A percentile compares a stretch with the other conserved stretches of the same genome.
Conservation (phyloP, 1,140 invertebrate genomes). For the Drosophila kurseongensis region DNA sequence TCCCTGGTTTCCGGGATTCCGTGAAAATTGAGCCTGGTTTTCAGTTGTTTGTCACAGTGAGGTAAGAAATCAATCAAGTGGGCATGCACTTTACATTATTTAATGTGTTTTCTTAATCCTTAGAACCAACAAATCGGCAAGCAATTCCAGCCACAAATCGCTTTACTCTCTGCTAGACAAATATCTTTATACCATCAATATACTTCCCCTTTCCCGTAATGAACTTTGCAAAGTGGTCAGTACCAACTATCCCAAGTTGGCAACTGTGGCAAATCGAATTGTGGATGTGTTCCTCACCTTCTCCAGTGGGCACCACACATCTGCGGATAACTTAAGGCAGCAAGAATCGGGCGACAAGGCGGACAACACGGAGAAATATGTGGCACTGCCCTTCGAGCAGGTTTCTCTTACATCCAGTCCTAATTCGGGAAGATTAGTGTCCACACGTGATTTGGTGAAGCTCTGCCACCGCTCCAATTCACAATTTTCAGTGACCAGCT, state of each 20-base stretch:
- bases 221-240: slow-evolving; percentile 90
- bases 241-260: slow-evolving; percentile 89
- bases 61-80: slow-evolving; percentile 85
- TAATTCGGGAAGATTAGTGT: slow-evolving; percentile 87
- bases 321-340: slow-evolving; percentile 84
- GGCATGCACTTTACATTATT: neutral
- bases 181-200: slow-evolving; percentile 92
- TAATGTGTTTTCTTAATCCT: neutral
- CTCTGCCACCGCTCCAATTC: slow-evolving; percentile 93
- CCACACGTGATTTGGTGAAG: slow-evolving; percentile 96
- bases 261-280: slow-evolving; percentile 91
- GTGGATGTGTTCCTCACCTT: slow-evolving; percentile 94
- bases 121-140: slow-evolving; percentile 85
- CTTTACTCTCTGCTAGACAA: slow-evolving; percentile 90
- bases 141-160: slow-evolving; percentile 86
- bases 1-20: slow-evolving; percentile 94
- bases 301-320: slow-evolving; percentile 88
- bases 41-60: slow-evolving; percentile 95
- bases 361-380: slow-evolving; percentile 67
- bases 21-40: slow-evolving; percentile 92
- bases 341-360: slow-evolving; percentile 68
- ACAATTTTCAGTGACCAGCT: slow-evolving; percentile 90
- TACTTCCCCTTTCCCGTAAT: slow-evolving; percentile 90
- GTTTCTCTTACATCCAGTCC: slow-evolving; percentile 49
- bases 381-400: slow-evolving; percentile 72